Evolutionary conservation across 1,140 invertebrate genomes (phyloP).

Genomic region (Drosophila gunungcola): DNA sequence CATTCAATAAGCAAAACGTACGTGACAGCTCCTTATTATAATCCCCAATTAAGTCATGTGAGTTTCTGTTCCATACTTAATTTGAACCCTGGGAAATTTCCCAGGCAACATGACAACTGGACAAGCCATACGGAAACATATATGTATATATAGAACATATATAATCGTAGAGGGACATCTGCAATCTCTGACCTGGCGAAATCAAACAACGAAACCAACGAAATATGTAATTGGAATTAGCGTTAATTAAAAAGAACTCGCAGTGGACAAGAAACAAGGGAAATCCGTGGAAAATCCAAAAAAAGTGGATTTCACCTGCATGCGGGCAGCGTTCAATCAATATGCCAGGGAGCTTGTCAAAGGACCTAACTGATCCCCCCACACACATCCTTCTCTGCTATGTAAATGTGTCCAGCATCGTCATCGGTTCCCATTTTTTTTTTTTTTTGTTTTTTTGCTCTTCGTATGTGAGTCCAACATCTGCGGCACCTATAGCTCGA

Average conservation of each 20-base stretch:
- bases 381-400: constrained; percentile 4
- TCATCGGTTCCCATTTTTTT: constrained; percentile 9
- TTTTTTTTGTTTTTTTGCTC: neutral
- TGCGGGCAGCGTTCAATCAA: constrained; percentile 46
- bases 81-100: neutral
- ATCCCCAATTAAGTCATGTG: constrained; percentile 3
- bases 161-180: neutral
- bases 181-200: constrained; percentile 22
- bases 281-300: neutral
- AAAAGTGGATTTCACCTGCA: constrained; percentile 17
- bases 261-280: constrained; percentile 9
- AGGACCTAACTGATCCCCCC: neutral
- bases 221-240: constrained; percentile 55
- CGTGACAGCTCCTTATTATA: neutral
- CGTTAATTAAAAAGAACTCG: constrained; percentile 53
- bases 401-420: constrained; percentile 42
- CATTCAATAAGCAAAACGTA: no score
- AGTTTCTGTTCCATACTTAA: no score
- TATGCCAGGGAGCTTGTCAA: constrained; percentile 45
- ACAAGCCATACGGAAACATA: neutral
- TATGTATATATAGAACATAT: neutral
- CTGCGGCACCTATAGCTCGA: constrained; percentile 39
- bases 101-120: neutral
- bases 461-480: constrained; percentile 19
- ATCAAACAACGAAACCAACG: constrained; percentile 31